These are phyloP conservation scores for Momotus momota DNA, from an alignment of 2,797 vertebrate genomes.

Conservation along the genomic window DNA sequence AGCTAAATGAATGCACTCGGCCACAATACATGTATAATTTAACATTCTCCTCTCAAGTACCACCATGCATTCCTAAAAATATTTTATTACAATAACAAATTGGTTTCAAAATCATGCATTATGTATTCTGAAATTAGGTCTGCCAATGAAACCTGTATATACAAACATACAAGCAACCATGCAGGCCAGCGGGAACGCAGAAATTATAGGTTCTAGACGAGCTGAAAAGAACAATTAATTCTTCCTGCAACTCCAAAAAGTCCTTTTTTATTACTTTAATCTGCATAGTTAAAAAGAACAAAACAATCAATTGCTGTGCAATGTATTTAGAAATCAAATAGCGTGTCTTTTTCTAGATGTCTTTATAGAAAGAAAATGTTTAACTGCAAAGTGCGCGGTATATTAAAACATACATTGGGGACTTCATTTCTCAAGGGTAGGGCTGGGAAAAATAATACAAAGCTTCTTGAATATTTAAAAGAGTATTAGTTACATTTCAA, in stretches of 20 bases:
- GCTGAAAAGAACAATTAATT: conserved; percentile 55
- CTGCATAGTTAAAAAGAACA: conserved; percentile 64
- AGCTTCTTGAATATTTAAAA: conserved; percentile 40
- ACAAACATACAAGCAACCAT: conserved; percentile 70
- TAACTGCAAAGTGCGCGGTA: neutral
- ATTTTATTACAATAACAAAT: conserved; percentile 89
- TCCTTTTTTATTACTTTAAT: conserved; percentile 67
- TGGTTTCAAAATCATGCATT: conserved; percentile 86
- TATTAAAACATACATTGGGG: conserved; percentile 5
- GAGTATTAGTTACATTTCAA: neutral
- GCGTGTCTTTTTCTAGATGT: neutral
- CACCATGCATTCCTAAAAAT: conserved; percentile 83
- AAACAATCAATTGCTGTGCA: conserved; percentile 51
- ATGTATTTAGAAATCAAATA: conserved; percentile 22
- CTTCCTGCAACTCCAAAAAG: conserved; percentile 47
- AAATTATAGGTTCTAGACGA: conserved; percentile 19
- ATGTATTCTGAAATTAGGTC: conserved; percentile 86
- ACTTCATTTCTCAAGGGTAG: conserved; percentile 22
- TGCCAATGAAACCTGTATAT: conserved; percentile 77
- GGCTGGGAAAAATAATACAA: conserved; percentile 17
- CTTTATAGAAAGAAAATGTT: neutral
- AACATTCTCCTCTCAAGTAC: conserved; percentile 81
- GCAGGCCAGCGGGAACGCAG: conserved; percentile 20
- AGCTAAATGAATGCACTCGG: conserved; percentile 80
- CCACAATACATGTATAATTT: conserved; percentile 86